Base-by-base conservation (phyloP, 2,888 invertebrate species). In the Meiosimyza platycephala region DNA sequence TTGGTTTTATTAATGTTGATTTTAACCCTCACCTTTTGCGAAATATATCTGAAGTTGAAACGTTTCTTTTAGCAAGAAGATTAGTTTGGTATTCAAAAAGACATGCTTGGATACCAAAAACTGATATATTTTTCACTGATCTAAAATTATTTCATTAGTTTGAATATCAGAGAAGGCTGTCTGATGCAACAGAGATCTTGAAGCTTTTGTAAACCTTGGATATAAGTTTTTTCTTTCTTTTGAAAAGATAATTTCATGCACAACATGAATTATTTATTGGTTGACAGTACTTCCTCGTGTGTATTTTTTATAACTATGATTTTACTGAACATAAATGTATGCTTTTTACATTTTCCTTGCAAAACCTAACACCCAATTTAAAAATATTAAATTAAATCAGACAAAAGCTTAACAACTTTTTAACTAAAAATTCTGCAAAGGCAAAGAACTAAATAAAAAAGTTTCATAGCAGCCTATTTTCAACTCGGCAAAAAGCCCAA, bases 381-480 rank as follows among this genome's bases (percentile, higher is more conserved):
- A 47, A 47, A 15, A 57, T 22, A 18, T 18, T 28, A 16, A 11
- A 57, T 28, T 28, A 57, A 15, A 13, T 57, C 28, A 28, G 5
- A 15, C 47, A 63, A 47, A 62, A 62, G 62, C 47, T 62, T 62
- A 2, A 12, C 28, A 47, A 62, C 40, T 62, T 7, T 48, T 18
- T 57, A 0, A 15, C 57, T 57, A 28, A 12, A 57, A 11, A 12
- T n/a, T 16, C 33, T 57, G 47, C 70, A 52, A 18, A 51, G 18
- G 40, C 16, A 52, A 70, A 40, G 40, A 1, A 40, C 40, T 40
- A 70, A 70, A 22, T 52, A 54, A 52, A n/a, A 11, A 62, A 83
- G 84, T 83, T 83, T 82, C 82, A 80, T 84, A 83, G 83, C 83
- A 83, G 82, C 82, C 84, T 84, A 83, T 83, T 83, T 84, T 83